Conservation (phyloP, 2,797 vertebrate species). For the Cryptoprocta ferox region DNA sequence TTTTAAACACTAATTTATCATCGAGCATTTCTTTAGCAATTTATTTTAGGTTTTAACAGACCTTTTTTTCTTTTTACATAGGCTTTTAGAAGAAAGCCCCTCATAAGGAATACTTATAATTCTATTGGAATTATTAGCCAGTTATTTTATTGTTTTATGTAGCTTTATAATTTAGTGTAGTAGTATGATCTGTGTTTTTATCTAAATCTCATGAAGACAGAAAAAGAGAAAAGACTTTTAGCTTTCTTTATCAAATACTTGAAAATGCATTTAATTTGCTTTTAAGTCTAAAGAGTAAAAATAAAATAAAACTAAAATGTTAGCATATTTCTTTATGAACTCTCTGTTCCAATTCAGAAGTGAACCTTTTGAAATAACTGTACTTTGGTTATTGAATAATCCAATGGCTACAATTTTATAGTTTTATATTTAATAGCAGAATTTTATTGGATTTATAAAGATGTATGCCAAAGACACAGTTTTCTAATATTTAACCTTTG, state of each 20-base stretch:
- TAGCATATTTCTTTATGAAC: neutral
- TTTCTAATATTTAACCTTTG: slow-evolving; percentile 28
- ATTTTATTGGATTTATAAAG: slow-evolving; percentile 21
- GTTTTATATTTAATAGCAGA: slow-evolving; percentile 20
- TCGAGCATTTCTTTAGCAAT: neutral
- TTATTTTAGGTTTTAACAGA: slow-evolving; percentile 11
- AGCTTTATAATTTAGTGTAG: neutral
- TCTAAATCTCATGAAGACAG: slow-evolving; percentile 1
- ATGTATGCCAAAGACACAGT: neutral
- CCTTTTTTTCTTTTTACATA: neutral
- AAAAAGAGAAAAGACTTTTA: neutral
- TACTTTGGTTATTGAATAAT: neutral
- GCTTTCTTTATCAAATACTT: neutral
- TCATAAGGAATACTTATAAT: neutral
- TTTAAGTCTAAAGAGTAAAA: neutral
- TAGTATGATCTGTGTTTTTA: slow-evolving; percentile 13
- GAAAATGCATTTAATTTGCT: slow-evolving; percentile 35
- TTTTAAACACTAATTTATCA: neutral
- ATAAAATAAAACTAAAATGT: slow-evolving; percentile 34
- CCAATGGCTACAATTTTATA: neutral
- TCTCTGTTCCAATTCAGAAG: neutral
- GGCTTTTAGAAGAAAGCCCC: neutral
- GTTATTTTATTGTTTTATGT: slow-evolving; percentile 35
- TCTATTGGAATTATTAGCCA: slow-evolving; percentile 2
- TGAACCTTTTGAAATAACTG: neutral